Evolutionary conservation across 2,113 vertebrate genomes (phyloP).

Genomic region (Lethenteron camtschaticum): DNA sequence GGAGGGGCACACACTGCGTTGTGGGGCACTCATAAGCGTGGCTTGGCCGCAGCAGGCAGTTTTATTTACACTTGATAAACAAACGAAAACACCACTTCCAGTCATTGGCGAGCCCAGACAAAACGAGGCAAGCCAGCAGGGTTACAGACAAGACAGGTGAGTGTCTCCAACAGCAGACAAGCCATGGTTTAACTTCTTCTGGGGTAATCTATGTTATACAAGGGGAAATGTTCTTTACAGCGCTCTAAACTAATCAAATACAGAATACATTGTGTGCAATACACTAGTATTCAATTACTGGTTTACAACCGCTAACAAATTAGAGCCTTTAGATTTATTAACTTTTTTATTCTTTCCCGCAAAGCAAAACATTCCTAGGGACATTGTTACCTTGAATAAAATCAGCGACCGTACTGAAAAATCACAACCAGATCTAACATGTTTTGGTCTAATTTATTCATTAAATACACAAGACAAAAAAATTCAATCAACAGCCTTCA

Average conservation of each 20-base stretch:
- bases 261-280: not conserved
- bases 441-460: slow-evolving; percentile 5
- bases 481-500: slow-evolving; percentile 3
- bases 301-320: too few relatives aligned
- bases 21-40: not conserved
- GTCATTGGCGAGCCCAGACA: too few relatives aligned
- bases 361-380: not conserved
- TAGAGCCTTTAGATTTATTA: too few relatives aligned
- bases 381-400: not conserved
- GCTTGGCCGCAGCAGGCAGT: slow-evolving; percentile 5
- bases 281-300: not conserved
- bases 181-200: not conserved
- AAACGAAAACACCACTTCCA: not conserved
- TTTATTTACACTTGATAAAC: slow-evolving; percentile 1
- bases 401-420: not conserved
- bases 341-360: too few relatives aligned
- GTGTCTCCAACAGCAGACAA: not conserved
- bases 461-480: not conserved
- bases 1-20: too few relatives aligned
- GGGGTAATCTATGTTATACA: not conserved
- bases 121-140: not conserved
- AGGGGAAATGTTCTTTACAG: not conserved
- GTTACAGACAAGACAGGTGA: not conserved
- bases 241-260: not conserved
- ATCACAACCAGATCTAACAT: slow-evolving; percentile 2